A percentile compares a stretch with the other conserved stretches of the same genome.
These are phyloP conservation scores for Turritopsis rubra DNA, from an alignment of 30 jellyfish, hydroid and myxozoan species.

Conservation along the genomic window DNA sequence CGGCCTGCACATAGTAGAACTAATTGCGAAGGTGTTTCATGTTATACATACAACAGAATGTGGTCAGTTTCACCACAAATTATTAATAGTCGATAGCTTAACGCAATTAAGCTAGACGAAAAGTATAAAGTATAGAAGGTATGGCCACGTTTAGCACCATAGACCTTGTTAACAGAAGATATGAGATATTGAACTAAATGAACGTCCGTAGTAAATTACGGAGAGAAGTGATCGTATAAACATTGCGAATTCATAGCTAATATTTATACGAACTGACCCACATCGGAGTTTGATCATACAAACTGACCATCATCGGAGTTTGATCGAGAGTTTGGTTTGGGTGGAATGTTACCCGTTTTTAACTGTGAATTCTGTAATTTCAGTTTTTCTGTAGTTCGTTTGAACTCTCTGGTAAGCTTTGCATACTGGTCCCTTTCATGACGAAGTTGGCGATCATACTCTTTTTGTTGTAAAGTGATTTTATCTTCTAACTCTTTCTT, in stretches of 20 bases:
- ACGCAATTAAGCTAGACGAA: background rate
- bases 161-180: background rate
- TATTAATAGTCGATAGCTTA: background rate
- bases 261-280: no score
- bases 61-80: background rate
- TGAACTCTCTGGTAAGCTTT: slow-evolving; percentile 68
- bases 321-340: background rate
- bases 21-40: background rate
- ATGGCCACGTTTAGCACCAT: background rate
- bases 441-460: slow-evolving; percentile 51
- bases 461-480: slow-evolving; percentile 62
- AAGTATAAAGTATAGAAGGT: background rate
- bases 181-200: background rate
- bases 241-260: no score
- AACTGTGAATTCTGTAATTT: slow-evolving; percentile 21
- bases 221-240: background rate
- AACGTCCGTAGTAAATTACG: background rate
- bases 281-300: background rate
- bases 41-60: background rate
- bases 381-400: slow-evolving; percentile 60
- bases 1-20: background rate
- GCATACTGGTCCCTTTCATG: slow-evolving; percentile 47
- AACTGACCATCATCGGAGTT: slow-evolving; percentile 7
- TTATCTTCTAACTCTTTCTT: slow-evolving; percentile 56
- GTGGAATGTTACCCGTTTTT: background rate